Conservation (phyloP, 1,140 invertebrate species). For the Diuraphis noxia region DNA sequence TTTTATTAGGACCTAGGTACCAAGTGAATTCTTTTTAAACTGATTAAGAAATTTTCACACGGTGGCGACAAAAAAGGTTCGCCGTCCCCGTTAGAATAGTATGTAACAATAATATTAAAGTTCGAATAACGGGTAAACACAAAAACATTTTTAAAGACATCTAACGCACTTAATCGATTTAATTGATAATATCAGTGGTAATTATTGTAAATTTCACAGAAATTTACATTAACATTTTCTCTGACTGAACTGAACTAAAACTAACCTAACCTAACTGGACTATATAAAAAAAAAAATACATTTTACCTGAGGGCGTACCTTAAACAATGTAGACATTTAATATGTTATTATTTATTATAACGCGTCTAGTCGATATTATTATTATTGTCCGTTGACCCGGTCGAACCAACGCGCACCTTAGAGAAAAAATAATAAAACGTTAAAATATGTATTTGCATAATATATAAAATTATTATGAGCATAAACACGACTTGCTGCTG, state of each 20-base stretch:
- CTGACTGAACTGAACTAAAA: too few species aligned
- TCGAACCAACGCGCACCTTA: background rate
- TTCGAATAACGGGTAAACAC: background rate
- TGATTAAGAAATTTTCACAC: background rate
- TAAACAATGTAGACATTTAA: background rate
- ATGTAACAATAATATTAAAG: background rate
- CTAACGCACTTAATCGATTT: background rate
- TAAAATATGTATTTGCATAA: background rate
- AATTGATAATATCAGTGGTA: too few species aligned
- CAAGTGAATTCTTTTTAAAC: background rate
- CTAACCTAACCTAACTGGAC: too few species aligned
- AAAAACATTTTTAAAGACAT: background rate
- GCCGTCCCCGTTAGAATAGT: background rate
- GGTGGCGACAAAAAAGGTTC: too few species aligned
- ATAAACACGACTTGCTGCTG: background rate
- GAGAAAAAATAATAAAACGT: background rate
- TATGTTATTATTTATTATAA: slow-evolving; percentile 1
- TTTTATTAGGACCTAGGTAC: too few species aligned
- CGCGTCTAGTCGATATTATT: background rate
- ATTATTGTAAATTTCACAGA: too few species aligned
- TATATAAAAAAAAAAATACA: background rate
- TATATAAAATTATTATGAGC: background rate
- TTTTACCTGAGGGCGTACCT: background rate
- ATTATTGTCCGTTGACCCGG: background rate
- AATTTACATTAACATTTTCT: too few species aligned